Evolutionary conservation across 2,113 vertebrate species (phyloP), one percentile per base, ranked within the genome.

Genomic region (Mormyrus lacerda): DNA sequence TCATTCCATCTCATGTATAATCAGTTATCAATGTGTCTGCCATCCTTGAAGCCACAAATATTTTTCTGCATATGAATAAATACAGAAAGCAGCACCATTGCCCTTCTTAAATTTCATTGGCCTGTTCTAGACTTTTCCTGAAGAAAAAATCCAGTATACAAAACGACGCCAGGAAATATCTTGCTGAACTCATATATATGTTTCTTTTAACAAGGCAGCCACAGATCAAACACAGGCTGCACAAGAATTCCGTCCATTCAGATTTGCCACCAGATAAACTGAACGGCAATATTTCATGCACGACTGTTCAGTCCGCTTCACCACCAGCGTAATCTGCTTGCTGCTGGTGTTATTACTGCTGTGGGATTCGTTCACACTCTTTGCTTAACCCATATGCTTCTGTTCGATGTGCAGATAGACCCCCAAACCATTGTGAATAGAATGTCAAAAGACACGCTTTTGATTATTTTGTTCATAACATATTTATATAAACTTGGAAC

Each of bases 61-160:
- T 53, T 87, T 87, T 5, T 31, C 85, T 50, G 85, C 31, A 35
- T 87, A 87, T 55, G 50, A 87, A 55, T 55, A 87, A 87, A 87
- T 11, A n/a, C n/a, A n/a, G n/a, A n/a, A 87, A 87, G 24, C 84
- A 31, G n/a, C 47, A 31, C 24, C 48, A 31, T 85, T 47, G 19
- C 13, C n/a, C 47, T 13, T n/a, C n/a, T 13, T 19, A 85, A 24
- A 48, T 50, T 50, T 13, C 24, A 84, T 44, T 31, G 42, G 47
- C 48, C 31, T 55, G 17, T 27, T 55, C 27, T 53, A 31, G n/a
- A 51, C 50, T 53, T 27, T 31, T 53, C 48, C 50, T 1, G 13
- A 51, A 87, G 48, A 53, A 86, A 50, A 51, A 35, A 47, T 8
- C 85, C 13, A 39, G 4, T 27, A 42, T 51, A 19, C 69, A 11